A percentile compares a stretch with the other conserved stretches of the same genome.
These are phyloP conservation scores for Gila robusta DNA, from an alignment of 2,797 vertebrate genomes.

Conservation along the genomic window DNA sequence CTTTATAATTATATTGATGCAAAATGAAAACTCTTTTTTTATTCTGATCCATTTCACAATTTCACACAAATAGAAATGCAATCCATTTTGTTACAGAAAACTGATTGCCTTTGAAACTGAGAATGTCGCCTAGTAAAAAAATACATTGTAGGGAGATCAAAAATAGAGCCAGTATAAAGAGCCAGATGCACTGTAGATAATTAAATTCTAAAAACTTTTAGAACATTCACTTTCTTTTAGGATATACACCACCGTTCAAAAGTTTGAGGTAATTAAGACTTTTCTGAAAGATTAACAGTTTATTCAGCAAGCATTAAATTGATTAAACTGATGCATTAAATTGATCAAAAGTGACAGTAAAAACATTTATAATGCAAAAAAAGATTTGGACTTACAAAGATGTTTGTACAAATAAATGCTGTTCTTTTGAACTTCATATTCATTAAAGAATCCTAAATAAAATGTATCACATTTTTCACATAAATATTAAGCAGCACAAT, in stretches of 20 bases:
- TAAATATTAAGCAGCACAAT: background rate
- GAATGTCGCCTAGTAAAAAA: background rate
- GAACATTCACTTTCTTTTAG: background rate
- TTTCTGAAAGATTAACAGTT: background rate
- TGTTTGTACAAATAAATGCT: too few relatives aligned
- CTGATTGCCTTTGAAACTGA: background rate
- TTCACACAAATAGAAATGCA: background rate
- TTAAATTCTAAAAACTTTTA: too few relatives aligned
- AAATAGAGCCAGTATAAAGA: background rate
- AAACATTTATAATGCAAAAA: too few relatives aligned
- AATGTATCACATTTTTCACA: too few relatives aligned
- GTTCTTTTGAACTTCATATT: too few relatives aligned
- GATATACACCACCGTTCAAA: background rate
- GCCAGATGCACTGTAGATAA: background rate
- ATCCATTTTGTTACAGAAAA: background rate
- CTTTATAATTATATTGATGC: conserved; percentile 36
- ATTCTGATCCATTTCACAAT: background rate
- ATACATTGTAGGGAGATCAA: background rate
- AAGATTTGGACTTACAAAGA: too few relatives aligned
- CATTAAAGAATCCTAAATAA: too few relatives aligned
- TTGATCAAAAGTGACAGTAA: too few relatives aligned
- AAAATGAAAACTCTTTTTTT: conserved; percentile 30
- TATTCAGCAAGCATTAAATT: conserved; percentile 4
- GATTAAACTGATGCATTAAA: background rate
- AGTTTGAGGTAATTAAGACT: background rate